Evolutionary conservation across 1,140 invertebrate genomes (phyloP).

Genomic region (Drosophila kikkawai): DNA sequence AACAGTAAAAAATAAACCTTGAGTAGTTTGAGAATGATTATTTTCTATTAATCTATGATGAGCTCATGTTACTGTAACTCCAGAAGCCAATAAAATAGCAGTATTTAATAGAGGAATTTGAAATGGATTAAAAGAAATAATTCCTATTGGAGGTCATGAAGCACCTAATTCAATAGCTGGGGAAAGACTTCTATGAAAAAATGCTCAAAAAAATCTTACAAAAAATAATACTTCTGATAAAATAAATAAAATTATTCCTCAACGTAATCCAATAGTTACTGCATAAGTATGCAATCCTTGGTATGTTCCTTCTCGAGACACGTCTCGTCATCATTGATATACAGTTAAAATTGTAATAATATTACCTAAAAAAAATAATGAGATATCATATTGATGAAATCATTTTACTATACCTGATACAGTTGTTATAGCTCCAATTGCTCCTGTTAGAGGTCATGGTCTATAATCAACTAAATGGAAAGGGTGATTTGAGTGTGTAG

Average conservation of each 20-base stretch:
- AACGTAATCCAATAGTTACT: slow-evolving; percentile 84
- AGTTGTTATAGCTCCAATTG: slow-evolving; percentile 55
- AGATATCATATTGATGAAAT: slow-evolving; percentile 85
- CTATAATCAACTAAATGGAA: slow-evolving; percentile 87
- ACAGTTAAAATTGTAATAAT: slow-evolving; percentile 85
- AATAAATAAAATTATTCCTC: slow-evolving; percentile 64
- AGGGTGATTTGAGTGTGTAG: slow-evolving; percentile 85
- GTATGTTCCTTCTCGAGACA: slow-evolving; percentile 87
- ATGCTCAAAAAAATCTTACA: slow-evolving; percentile 74
- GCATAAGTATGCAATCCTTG: slow-evolving; percentile 86
- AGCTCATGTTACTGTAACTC: slow-evolving; percentile 86
- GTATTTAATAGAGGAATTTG: slow-evolving; percentile 88
- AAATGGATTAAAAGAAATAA: slow-evolving; percentile 87
- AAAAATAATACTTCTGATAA: slow-evolving; percentile 54
- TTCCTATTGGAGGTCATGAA: slow-evolving; percentile 87
- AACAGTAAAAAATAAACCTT: slow-evolving; percentile 86
- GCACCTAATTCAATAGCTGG: slow-evolving; percentile 88
- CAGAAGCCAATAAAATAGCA: slow-evolving; percentile 87
- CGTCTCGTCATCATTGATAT: slow-evolving; percentile 89
- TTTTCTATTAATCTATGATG: slow-evolving; percentile 87
- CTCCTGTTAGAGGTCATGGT: slow-evolving; percentile 61
- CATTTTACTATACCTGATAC: slow-evolving; percentile 61
- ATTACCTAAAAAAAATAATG: slow-evolving; percentile 85
- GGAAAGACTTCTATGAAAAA: slow-evolving; percentile 88
- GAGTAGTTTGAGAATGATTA: slow-evolving; percentile 84